Evolutionary conservation across 1,140 invertebrate genomes (phyloP).

Genomic region (Drosophila equinoxialis): DNA sequence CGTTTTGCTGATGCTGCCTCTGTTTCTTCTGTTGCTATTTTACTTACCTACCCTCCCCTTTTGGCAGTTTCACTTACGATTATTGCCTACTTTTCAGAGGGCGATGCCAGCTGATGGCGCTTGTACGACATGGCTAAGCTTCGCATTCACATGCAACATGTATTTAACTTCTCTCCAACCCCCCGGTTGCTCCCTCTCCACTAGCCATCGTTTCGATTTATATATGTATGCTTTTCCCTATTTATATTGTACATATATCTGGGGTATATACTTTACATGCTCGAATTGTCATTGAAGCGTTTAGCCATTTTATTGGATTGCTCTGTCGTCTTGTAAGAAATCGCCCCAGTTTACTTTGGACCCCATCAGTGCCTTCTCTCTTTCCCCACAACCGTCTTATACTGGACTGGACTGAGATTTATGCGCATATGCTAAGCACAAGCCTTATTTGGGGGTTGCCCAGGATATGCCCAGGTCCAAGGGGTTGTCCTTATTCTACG

Average conservation of each 20-base stretch:
- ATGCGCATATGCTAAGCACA: slow-evolving; percentile 79
- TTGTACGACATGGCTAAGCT: slow-evolving; percentile 74
- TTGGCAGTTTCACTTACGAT: slow-evolving; percentile 72
- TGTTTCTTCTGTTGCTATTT: slow-evolving; percentile 8
- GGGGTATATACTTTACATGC: slow-evolving; percentile 65
- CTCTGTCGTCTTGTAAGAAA: slow-evolving; percentile 60
- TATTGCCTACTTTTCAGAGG: slow-evolving; percentile 69
- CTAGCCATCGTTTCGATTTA: background rate
- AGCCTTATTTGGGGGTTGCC: slow-evolving; percentile 54
- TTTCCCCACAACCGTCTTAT: background rate
- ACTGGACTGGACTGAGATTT: slow-evolving; percentile 61
- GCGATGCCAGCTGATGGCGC: slow-evolving; percentile 54
- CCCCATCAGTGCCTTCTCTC: too few relatives aligned
- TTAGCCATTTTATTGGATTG: slow-evolving; percentile 81
- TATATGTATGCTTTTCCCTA: background rate
- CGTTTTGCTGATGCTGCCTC: background rate
- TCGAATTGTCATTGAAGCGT: slow-evolving; percentile 81
- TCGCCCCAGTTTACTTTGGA: slow-evolving; percentile 52
- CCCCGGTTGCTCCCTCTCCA: background rate
- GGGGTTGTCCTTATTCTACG: slow-evolving; percentile 45
- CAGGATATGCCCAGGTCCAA: slow-evolving; percentile 34
- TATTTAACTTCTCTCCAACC: slow-evolving; percentile 51
- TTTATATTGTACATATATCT: slow-evolving; percentile 21
- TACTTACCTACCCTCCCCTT: slow-evolving; percentile 4
- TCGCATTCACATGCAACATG: slow-evolving; percentile 77